A percentile compares a stretch with the other conserved stretches of the same genome.
Conservation (phyloP, 2,113 vertebrate genomes). For the Scophthalmus maximus region DNA sequence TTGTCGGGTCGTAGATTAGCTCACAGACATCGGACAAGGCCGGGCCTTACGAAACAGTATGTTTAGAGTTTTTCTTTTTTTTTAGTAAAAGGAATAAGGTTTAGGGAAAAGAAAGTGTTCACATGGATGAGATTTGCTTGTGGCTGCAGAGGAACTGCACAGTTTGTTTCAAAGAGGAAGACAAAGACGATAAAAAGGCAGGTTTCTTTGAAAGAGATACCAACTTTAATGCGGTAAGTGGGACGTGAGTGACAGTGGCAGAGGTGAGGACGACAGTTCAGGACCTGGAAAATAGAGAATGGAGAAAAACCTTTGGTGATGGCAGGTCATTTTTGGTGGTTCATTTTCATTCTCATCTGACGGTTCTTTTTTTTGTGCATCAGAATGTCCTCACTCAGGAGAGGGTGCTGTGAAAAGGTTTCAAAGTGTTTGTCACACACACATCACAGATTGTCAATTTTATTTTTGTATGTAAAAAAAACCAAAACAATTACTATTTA, state of each 20-base stretch:
- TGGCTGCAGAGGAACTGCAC: background rate
- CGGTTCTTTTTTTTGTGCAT: constrained; percentile 41
- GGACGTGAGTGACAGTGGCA: background rate
- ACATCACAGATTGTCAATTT: constrained; percentile 62
- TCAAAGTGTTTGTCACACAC: constrained; percentile 48
- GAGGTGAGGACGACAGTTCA: background rate
- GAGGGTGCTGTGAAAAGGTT: constrained; percentile 58
- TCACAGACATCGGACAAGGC: constrained; percentile 73
- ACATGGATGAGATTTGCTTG: background rate
- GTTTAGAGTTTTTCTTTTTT: constrained; percentile 23
- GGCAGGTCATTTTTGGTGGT: constrained; percentile 28
- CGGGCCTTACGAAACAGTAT: constrained; percentile 69
- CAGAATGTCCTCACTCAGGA: constrained; percentile 43
- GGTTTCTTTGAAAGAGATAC: constrained; percentile 19
- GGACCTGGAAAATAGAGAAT: background rate
- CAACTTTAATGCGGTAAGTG: background rate
- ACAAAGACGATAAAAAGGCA: constrained; percentile 29
- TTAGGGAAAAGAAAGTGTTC: constrained; percentile 2
- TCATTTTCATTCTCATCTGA: constrained; percentile 32
- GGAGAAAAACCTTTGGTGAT: constrained; percentile 9
- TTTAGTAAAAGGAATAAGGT: background rate
- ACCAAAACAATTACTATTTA: constrained; percentile 17
- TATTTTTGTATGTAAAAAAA: constrained; percentile 75
- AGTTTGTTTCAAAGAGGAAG: background rate
- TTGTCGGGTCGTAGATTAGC: constrained; percentile 46